Evolutionary conservation across 2,113 vertebrate species (phyloP).

Genomic region (Setophaga coronata): DNA sequence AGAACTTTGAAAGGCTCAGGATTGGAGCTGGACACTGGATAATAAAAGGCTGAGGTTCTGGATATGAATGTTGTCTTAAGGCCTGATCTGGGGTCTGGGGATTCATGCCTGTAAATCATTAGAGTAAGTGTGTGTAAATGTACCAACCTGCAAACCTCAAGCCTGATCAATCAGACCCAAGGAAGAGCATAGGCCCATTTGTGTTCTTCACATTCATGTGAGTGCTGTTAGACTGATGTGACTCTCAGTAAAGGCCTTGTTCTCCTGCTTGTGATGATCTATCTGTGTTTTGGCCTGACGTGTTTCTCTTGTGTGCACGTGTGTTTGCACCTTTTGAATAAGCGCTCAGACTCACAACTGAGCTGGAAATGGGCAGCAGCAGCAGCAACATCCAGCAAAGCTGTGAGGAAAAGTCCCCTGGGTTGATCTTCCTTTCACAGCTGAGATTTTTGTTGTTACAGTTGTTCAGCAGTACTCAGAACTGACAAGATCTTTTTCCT

Average conservation of each 20-base stretch:
- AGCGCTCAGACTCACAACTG: accelerated
- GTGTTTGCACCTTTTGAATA: not conserved
- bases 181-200: not conserved
- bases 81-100: not conserved
- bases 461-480: not conserved
- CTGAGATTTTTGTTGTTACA: not conserved
- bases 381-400: not conserved
- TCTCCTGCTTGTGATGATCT: not conserved
- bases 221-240: not conserved
- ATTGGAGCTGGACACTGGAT: not conserved
- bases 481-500: not conserved
- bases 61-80: not conserved
- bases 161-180: not conserved
- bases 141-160: not conserved
- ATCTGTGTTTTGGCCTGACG: not conserved
- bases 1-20: not conserved
- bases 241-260: not conserved
- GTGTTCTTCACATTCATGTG: not conserved
- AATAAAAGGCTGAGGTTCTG: not conserved
- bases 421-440: not conserved
- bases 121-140: not conserved
- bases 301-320: accelerated
- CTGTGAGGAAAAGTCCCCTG: not conserved
- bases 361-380: not conserved
- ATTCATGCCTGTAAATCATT: accelerated